Evolutionary conservation across 2,113 vertebrate species (phyloP).

Genomic region (Oreochromis tanganicae): DNA sequence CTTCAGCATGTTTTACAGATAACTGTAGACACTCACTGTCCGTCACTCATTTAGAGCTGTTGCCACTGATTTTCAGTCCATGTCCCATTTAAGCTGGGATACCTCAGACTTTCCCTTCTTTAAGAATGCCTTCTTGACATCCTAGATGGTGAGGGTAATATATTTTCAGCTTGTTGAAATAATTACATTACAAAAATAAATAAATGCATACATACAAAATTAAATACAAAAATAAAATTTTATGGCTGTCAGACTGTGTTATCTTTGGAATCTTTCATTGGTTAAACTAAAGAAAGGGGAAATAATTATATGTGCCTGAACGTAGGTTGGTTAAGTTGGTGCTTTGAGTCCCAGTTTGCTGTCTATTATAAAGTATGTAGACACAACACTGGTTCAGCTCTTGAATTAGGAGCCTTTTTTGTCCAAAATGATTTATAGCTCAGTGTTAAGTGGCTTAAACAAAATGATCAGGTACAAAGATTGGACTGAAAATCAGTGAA

Average conservation of each 20-base stretch:
- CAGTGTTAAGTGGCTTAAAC: background rate
- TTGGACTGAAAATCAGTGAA: background rate
- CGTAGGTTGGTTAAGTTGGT: background rate
- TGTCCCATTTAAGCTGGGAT: too few relatives aligned
- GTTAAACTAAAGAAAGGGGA: background rate
- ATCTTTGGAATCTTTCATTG: background rate
- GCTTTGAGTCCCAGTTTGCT: background rate
- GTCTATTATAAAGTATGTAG: background rate
- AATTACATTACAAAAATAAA: too few relatives aligned
- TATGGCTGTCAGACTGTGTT: background rate
- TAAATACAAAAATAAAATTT: background rate
- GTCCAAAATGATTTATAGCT: background rate
- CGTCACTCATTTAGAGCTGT: too few relatives aligned
- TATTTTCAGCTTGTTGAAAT: too few relatives aligned
- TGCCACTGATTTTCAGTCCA: too few relatives aligned
- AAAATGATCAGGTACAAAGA: background rate
- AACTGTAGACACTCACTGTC: too few relatives aligned
- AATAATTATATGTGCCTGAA: background rate
- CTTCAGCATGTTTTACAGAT: too few relatives aligned
- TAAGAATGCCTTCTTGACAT: too few relatives aligned
- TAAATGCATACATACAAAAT: background rate
- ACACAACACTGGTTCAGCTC: background rate
- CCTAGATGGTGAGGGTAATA: too few relatives aligned
- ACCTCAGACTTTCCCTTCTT: too few relatives aligned
- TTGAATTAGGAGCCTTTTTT: background rate